A percentile compares a stretch with the other conserved stretches of the same genome.
These are phyloP conservation scores for Anoplius nigerrimus DNA, from an alignment of 2,888 invertebrate genomes.

Conservation along the genomic window DNA sequence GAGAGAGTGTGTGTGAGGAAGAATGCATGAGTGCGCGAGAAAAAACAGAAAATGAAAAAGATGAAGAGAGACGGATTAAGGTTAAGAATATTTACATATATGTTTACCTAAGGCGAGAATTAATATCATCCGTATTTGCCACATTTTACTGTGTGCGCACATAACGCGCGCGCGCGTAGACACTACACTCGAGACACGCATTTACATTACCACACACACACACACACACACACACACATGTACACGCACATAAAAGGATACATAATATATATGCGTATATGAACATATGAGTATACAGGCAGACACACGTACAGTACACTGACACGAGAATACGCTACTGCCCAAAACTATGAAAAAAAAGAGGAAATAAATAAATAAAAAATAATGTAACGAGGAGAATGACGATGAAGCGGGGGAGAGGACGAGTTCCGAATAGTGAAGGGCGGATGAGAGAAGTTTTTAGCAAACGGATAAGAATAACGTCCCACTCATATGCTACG, in stretches of 20 bases:
- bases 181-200: not conserved
- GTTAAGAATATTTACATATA: not conserved
- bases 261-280: not conserved
- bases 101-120: no score
- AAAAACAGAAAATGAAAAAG: not conserved
- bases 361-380: constrained; percentile 28
- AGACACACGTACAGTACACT: not conserved
- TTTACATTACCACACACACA: not conserved
- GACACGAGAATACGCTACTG: constrained; percentile 39
- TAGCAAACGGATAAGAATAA: constrained; percentile 42
- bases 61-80: constrained; percentile 9
- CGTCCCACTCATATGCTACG: constrained; percentile 60
- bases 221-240: not conserved
- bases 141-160: not conserved
- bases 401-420: not conserved
- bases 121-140: not conserved
- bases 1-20: not conserved
- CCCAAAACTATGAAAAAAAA: constrained; percentile 30
- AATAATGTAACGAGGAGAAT: not conserved
- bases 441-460: no score
- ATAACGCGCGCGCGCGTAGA: not conserved
- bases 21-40: not conserved
- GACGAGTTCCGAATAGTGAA: constrained; percentile 8
- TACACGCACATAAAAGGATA: not conserved
- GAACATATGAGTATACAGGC: not conserved